Evolutionary conservation across 2,113 vertebrate genomes (phyloP).

Genomic region (Progne subis): DNA sequence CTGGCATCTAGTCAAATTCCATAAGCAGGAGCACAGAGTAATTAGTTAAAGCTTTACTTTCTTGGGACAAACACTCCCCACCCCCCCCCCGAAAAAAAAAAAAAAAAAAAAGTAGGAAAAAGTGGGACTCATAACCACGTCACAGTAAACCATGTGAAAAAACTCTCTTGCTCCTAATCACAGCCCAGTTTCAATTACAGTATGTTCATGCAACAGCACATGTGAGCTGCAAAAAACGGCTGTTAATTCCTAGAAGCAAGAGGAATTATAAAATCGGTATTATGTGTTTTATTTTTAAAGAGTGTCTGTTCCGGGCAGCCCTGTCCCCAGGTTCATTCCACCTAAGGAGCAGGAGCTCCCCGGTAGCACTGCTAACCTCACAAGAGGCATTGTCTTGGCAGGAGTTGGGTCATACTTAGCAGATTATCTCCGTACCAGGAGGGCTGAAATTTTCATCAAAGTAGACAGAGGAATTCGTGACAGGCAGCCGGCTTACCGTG

Average conservation of each 20-base stretch:
- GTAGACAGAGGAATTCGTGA: slow-evolving; percentile 3
- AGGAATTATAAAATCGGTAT: neutral
- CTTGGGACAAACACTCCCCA: neutral
- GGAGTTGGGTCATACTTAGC: slow-evolving; percentile 33
- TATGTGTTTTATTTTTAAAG: neutral
- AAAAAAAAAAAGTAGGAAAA: neutral
- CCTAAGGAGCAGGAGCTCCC: neutral
- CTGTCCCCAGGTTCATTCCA: neutral
- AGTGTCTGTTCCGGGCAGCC: neutral
- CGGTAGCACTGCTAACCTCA: neutral
- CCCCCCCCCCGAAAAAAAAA: too few relatives aligned
- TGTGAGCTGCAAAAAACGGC: neutral
- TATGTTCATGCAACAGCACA: neutral
- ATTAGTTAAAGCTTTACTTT: neutral
- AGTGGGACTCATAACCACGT: neutral
- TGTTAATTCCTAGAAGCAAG: neutral
- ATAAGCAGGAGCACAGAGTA: neutral
- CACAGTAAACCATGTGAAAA: neutral
- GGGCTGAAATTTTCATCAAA: neutral
- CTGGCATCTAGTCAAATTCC: neutral
- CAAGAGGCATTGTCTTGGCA: slow-evolving; percentile 8
- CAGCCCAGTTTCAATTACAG: neutral
- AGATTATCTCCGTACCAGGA: slow-evolving; percentile 41
- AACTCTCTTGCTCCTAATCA: neutral
- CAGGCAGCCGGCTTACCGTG: neutral